Percentiles rank a stretch among this genome's conserved stretches.
phyloP scores from a whole-genome alignment of 1,140 invertebrate genomes.

The Chymomyza costata region DNA sequence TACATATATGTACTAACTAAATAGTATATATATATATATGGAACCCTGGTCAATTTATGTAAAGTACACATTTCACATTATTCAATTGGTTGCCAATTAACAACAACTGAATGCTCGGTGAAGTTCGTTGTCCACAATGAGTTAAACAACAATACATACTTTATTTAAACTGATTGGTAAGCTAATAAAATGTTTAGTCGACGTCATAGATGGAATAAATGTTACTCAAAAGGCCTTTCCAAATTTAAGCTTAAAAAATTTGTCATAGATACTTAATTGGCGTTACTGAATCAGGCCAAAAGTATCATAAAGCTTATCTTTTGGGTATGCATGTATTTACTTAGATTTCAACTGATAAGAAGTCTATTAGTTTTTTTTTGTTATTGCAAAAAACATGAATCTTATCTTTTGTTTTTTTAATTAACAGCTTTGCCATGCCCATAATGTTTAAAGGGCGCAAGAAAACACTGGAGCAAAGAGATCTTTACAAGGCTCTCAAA shows the following conservation, averaged over 20 bases:
- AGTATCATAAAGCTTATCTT: background rate
- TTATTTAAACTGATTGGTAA: too few species aligned
- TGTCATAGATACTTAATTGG: constrained; percentile 6
- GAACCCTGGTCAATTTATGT: constrained; percentile 8
- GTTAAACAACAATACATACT: too few species aligned
- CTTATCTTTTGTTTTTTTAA: constrained; percentile 14
- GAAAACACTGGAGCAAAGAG: constrained; percentile 77
- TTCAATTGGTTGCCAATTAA: constrained; percentile 51
- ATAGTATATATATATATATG: too few species aligned
- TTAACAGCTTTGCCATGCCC: constrained; percentile 76
- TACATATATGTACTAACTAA: constrained; percentile 6
- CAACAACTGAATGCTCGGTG: too few species aligned
- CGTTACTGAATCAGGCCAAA: too few species aligned
- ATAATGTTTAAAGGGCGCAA: constrained; percentile 76
- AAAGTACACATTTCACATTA: constrained; percentile 27
- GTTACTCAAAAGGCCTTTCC: constrained; percentile 8
- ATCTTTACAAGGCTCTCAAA: constrained; percentile 78
- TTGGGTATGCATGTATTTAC: background rate
- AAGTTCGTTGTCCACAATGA: constrained; percentile 21
- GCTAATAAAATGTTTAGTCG: constrained; percentile 14
- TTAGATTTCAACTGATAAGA: too few species aligned
- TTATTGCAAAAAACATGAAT: constrained; percentile 2
- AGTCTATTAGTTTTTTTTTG: background rate
- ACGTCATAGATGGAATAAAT: constrained; percentile 14
- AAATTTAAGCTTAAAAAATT: constrained; percentile 9